Evolutionary conservation across 1,140 invertebrate genomes (phyloP).

Genomic region (Zaprionus lachaisei): DNA sequence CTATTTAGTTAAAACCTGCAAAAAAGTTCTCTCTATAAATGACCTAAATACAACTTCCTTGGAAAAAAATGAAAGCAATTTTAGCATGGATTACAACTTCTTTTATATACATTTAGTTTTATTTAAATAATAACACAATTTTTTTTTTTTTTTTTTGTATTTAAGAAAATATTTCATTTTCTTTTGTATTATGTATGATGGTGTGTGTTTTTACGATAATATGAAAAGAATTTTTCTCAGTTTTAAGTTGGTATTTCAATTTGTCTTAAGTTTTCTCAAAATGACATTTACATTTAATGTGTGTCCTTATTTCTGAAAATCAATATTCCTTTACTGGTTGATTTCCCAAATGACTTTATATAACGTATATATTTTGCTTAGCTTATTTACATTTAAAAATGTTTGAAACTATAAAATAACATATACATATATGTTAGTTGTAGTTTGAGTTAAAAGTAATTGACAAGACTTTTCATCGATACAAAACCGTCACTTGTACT

Average conservation of each 20-base stretch:
- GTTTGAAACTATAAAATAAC: slow-evolving; percentile 22
- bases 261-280: slow-evolving; percentile 44
- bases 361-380: slow-evolving; percentile 21
- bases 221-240: slow-evolving; percentile 25
- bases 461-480: slow-evolving; percentile 14
- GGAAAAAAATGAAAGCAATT: slow-evolving; percentile 40
- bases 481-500: slow-evolving; percentile 6
- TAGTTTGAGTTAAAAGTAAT: slow-evolving; percentile 35
- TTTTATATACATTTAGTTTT: slow-evolving; percentile 84
- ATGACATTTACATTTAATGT: slow-evolving; percentile 68
- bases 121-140: slow-evolving; percentile 84
- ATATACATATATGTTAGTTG: slow-evolving; percentile 13
- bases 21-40: background rate
- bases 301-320: slow-evolving; percentile 23
- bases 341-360: slow-evolving; percentile 32
- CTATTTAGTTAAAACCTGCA: background rate
- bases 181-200: slow-evolving; percentile 48
- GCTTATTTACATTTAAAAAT: slow-evolving; percentile 42
- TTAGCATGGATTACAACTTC: slow-evolving; percentile 58
- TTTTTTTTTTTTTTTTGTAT: slow-evolving; percentile 47
- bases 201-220: slow-evolving; percentile 29
- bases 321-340: slow-evolving; percentile 11
- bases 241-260: slow-evolving; percentile 30
- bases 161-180: slow-evolving; percentile 76
- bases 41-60: background rate